Evolutionary conservation across 2,113 vertebrate genomes (phyloP), one percentile per base, ranked within the genome.

Genomic region (Odontesthes bonariensis): DNA sequence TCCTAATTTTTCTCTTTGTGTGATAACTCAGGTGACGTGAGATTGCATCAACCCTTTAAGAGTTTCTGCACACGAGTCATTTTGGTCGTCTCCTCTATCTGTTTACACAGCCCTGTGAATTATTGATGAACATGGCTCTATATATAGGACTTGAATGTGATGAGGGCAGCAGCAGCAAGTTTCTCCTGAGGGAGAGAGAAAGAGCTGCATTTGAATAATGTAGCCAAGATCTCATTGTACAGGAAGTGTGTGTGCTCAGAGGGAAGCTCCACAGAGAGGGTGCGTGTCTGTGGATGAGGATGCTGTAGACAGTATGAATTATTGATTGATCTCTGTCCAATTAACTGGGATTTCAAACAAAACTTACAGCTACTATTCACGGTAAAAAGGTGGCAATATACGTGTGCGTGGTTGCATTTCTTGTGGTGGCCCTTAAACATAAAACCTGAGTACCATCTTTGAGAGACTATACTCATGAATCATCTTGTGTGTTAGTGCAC

Each of bases 41-140:
- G 74, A 79, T 75, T 56, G 72, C 56, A 74, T 89, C 31, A 79
- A 81, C 42, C 62, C 73, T 62, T 61, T 23, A 66, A 73, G 51
- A 81, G 67, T 71, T 77, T 77, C 44, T 72, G 61, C 72, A 46
- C 14, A 47, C 78, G 82, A 73, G 44, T 76, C 47, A 22, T 32
- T 59, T 52, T 35, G 49, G 64, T 59, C 75, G 46, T 83, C 66
- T 68, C 59, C n/a, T 82, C 75, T 83, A 84, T 88, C 79, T 73
- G 81, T 91, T 89, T 85, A 83, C 75, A 68, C 80, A 55, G 75
- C 51, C 44, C 20, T 42, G 19, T 89, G 69, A 86, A 92, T 88
- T 83, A 90, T 90, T 86, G 76, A 90, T 90, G 74, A 77, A 77
- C 19, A 19, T 19, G 52, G 16, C n/a, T 72, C 79, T 90, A 86